These are phyloP conservation scores for Pseudoips prasinana DNA, from an alignment of 2,888 invertebrate species.

Conservation along the genomic window DNA sequence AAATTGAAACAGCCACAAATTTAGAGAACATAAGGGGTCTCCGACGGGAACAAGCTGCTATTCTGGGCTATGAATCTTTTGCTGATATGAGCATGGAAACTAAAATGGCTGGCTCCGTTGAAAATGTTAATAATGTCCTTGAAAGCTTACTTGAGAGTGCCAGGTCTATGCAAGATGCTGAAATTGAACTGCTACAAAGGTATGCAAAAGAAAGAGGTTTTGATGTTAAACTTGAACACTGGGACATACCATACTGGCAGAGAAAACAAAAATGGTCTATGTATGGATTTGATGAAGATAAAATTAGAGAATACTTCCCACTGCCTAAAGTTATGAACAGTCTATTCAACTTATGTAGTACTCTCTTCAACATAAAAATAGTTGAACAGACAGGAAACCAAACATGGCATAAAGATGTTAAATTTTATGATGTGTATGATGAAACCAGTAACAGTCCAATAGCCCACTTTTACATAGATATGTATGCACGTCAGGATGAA, in stretches of 20 bases:
- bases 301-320: conserved; percentile 91
- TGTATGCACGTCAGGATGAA: conserved; percentile 85
- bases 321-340: conserved; percentile 90
- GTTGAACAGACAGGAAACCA: conserved; percentile 84
- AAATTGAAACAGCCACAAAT: conserved; percentile 86
- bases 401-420: conserved; percentile 93
- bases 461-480: conserved; percentile 94
- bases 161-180: conserved; percentile 87
- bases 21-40: conserved; percentile 89
- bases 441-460: conserved; percentile 83
- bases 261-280: conserved; percentile 86
- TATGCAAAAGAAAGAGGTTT: conserved; percentile 90
- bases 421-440: conserved; percentile 91
- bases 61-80: conserved; percentile 90
- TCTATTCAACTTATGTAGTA: conserved; percentile 88
- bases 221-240: conserved; percentile 85
- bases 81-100: conserved; percentile 96
- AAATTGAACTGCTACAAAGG: conserved; percentile 86
- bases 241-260: conserved; percentile 95
- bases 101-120: conserved; percentile 92
- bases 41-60: conserved; percentile 86
- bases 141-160: conserved; percentile 85
- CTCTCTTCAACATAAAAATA: conserved; percentile 89
- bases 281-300: conserved; percentile 86
- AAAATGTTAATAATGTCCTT: conserved; percentile 87